A percentile compares a stretch with the other conserved stretches of the same genome.
These are phyloP conservation scores for Tauraco hartlaubi DNA, from an alignment of 2,797 vertebrate genomes.

Conservation along the genomic window DNA sequence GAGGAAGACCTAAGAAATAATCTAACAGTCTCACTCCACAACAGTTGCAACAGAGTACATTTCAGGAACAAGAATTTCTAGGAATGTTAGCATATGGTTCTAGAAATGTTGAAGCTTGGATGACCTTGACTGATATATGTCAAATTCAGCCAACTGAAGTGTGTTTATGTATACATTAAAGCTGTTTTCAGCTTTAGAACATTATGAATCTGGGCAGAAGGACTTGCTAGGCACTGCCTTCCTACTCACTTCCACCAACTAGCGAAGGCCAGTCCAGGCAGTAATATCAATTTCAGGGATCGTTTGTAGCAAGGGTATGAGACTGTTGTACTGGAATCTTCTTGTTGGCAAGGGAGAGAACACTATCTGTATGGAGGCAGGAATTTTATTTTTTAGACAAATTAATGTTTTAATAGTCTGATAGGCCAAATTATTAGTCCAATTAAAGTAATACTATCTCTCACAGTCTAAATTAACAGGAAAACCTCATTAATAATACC, in stretches of 20 bases:
- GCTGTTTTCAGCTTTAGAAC: neutral
- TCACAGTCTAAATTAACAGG: neutral
- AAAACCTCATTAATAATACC: neutral
- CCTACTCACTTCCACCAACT: neutral
- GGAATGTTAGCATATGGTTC: neutral
- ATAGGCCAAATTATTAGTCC: neutral
- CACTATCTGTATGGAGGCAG: neutral
- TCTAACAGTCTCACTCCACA: neutral
- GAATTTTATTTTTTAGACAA: neutral
- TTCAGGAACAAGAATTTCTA: neutral
- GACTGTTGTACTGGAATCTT: neutral
- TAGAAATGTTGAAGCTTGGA: neutral
- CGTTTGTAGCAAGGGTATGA: neutral
- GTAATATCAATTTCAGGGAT: neutral
- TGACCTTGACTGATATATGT: neutral
- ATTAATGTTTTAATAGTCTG: neutral
- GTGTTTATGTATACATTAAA: neutral
- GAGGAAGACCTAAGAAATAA: neutral
- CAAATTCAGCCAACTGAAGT: neutral
- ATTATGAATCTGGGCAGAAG: neutral
- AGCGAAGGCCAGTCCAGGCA: neutral
- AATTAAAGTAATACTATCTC: neutral
- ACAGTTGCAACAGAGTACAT: neutral
- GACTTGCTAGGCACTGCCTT: neutral
- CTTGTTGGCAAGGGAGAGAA: neutral